Conservation (phyloP, 2,113 vertebrate genomes). For the Polyodon spathula region DNA sequence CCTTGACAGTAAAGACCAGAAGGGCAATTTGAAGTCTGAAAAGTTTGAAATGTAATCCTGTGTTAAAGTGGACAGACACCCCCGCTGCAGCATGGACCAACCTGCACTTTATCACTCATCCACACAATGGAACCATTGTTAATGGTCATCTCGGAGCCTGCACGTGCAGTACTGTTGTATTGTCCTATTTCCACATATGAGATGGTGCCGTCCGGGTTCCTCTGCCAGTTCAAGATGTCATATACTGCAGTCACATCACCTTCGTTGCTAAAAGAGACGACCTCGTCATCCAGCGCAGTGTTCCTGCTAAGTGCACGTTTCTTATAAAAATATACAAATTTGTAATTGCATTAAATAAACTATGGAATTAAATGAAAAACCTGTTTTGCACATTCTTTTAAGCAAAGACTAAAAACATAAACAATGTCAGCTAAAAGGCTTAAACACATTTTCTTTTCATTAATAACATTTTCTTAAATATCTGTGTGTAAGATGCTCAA, state of each 20-base stretch:
- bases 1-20: constrained; percentile 38
- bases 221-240: constrained; percentile 73
- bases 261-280: constrained; percentile 39
- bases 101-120: constrained; percentile 51
- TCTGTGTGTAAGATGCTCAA: too few relatives aligned
- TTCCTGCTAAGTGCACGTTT: too few relatives aligned
- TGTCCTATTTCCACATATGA: constrained; percentile 52
- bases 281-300: constrained; percentile 47
- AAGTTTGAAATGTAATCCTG: not conserved
- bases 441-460: too few relatives aligned
- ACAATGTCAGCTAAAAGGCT: too few relatives aligned
- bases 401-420: too few relatives aligned
- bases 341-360: not conserved
- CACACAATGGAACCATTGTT: constrained; percentile 57
- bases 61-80: too few relatives aligned
- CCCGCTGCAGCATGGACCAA: constrained; percentile 36
- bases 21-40: not conserved
- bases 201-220: constrained; percentile 41
- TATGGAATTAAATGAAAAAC: too few relatives aligned
- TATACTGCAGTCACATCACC: constrained; percentile 62
- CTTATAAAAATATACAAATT: not conserved
- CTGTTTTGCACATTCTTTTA: too few relatives aligned
- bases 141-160: constrained; percentile 36
- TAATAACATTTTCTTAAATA: too few relatives aligned
- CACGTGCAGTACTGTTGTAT: constrained; percentile 38